Evolutionary conservation across 2,797 vertebrate genomes (phyloP), one percentile per base, ranked within the genome.

Genomic region (Tenualosa thibaudeaui): DNA sequence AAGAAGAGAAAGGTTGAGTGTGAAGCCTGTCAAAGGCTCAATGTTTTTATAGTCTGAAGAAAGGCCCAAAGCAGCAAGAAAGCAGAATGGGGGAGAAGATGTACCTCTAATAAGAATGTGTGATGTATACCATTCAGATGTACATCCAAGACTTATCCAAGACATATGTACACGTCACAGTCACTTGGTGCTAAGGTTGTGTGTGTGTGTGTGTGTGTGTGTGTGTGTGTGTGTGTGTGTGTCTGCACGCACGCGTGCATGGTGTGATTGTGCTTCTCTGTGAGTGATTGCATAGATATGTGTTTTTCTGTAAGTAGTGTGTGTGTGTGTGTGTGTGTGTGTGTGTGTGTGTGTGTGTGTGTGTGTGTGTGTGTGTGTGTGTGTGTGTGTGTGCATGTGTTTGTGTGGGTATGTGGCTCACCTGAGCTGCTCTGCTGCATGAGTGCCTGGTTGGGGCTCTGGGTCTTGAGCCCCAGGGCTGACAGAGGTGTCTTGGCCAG

Each of bases 401-500:
- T 26, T 31, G 26, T 31, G 62, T 12, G 65, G 37, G 65, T 68
- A 26, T 68, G 65, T 37, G 31, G 91, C 95, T 95, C 88, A 96
- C 96, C 96, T 85, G 85, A 68, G 85, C 96, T 95, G 1, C 93
- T 92, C 0, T 95, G 94, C n/a, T 96, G 96, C 90, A 96, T 86
- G 19, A 96, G 81, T 85, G 95, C 94, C 78, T 96, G 95, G 0
- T 95, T 93, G 0, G 95, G 96, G 82, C 95, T 97, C 89, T 96
- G 95, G 43, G 95, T 95, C 49, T 96, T 97, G 89, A 96, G 90
- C 31, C 95, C 95, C 84, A 95, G 90, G 62, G 96, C 94, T 84
- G 96, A 96, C 51, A 96, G 90, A 0, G 94, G 94, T 3, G 94
- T 96, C 93, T 96, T 96, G 86, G 95, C 94, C 91, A 96, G 91